A percentile compares a stretch with the other conserved stretches of the same genome.
phyloP scores from a whole-genome alignment of 2,797 vertebrate species.

The Craterocephalus amniculus region DNA sequence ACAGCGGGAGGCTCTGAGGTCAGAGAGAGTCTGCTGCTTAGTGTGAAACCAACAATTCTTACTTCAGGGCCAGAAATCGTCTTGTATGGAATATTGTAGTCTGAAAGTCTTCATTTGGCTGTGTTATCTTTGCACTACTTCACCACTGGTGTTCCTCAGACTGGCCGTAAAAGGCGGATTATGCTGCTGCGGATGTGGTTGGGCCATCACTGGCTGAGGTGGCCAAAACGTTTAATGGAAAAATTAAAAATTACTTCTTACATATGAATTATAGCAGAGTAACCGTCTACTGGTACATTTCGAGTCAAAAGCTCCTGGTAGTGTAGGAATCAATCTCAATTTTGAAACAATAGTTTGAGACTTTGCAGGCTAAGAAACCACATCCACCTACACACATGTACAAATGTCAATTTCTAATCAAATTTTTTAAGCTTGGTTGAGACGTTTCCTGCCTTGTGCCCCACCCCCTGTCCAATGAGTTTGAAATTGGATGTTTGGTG shows the following conservation, averaged over 20 bases:
- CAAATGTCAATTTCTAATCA: no score
- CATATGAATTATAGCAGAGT: no score
- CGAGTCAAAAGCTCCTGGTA: neutral
- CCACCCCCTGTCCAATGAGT: no score
- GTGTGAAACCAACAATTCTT: neutral
- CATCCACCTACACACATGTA: no score
- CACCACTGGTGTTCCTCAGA: no score
- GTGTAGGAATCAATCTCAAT: neutral
- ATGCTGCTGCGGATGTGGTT: neutral
- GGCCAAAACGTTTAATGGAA: no score
- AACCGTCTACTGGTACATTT: no score
- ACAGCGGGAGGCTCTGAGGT: neutral
- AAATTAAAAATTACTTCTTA: neutral
- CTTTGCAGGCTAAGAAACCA: no score
- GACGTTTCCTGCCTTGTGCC: no score
- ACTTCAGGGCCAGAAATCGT: neutral
- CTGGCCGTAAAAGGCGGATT: neutral
- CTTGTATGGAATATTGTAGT: neutral
- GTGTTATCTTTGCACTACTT: neutral
- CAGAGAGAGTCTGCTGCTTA: slow-evolving; percentile 2
- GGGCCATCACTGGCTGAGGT: no score
- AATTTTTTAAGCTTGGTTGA: no score
- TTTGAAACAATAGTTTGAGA: no score
- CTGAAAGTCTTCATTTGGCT: neutral
- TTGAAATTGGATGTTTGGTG: neutral